These are phyloP conservation scores for Steinernema scapterisci DNA, from an alignment of 2,888 invertebrate genomes.

Conservation along the genomic window DNA sequence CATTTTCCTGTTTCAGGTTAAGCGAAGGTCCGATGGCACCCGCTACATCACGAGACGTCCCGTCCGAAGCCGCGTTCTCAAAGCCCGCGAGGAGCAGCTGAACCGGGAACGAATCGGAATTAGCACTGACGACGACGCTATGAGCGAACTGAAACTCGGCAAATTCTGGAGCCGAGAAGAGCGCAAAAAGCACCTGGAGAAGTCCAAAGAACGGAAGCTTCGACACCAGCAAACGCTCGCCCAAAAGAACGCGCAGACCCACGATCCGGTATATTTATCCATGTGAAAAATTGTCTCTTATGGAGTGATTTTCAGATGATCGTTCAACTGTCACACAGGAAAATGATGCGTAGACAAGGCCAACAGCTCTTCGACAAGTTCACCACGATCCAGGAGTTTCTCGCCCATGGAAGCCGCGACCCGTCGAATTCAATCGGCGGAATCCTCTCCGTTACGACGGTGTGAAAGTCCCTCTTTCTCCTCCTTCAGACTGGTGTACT, in stretches of 20 bases:
- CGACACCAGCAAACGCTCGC: constrained; percentile 67
- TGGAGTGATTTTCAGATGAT: constrained; percentile 61
- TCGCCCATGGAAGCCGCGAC: constrained; percentile 72
- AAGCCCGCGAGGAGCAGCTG: constrained; percentile 76
- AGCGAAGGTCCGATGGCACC: constrained; percentile 78
- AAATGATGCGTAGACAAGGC: constrained; percentile 69
- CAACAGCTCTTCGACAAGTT: constrained; percentile 72
- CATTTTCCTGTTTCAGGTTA: constrained; percentile 70
- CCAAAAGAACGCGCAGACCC: constrained; percentile 27
- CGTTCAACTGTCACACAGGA: constrained; percentile 71
- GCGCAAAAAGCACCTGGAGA: constrained; percentile 77
- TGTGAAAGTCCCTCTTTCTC: constrained; percentile 21
- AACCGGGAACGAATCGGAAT: constrained; percentile 76
- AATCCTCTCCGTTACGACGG: constrained; percentile 50
- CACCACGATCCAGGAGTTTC: constrained; percentile 73
- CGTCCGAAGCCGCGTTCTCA: constrained; percentile 74
- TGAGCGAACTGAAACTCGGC: constrained; percentile 76
- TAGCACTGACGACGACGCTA: constrained; percentile 80
- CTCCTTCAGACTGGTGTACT: not conserved
- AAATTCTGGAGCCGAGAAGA: constrained; percentile 80
- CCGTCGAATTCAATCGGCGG: constrained; percentile 46
- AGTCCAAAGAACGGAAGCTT: constrained; percentile 75
- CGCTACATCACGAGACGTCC: constrained; percentile 79
- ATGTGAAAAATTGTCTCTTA: not conserved
- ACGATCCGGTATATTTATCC: constrained; percentile 16